These are phyloP conservation scores for Phasianus colchicus DNA, from an alignment of 2,113 vertebrate species.

Conservation along the genomic window DNA sequence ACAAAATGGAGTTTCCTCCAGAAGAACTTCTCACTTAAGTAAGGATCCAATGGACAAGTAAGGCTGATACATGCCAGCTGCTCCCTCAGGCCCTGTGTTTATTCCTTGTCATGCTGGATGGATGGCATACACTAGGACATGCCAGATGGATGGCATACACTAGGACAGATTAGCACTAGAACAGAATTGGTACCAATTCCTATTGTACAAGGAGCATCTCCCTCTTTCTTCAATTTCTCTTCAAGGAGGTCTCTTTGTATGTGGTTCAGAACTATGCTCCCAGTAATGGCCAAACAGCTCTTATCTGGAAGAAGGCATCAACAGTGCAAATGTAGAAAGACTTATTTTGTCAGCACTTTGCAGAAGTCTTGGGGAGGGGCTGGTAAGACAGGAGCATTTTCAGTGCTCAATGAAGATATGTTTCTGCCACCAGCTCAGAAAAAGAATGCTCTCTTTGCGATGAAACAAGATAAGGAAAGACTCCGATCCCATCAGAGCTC, in stretches of 20 bases:
- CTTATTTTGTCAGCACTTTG: background rate
- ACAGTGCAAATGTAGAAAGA: background rate
- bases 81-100: background rate
- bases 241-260: background rate
- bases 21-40: background rate
- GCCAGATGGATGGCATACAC: background rate
- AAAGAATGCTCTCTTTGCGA: background rate
- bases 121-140: too few species aligned
- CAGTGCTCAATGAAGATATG: background rate
- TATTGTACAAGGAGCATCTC: background rate
- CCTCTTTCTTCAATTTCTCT: background rate
- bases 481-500: background rate
- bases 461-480: slow-evolving; percentile 10
- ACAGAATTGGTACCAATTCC: background rate
- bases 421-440: slow-evolving; percentile 1
- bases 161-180: background rate
- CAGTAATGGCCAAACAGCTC: background rate
- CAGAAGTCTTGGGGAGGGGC: background rate
- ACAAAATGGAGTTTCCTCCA: background rate
- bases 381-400: background rate
- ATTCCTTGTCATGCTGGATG: background rate
- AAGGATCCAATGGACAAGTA: background rate
- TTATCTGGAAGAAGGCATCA: background rate
- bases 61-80: background rate
- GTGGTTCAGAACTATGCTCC: background rate